Percentiles rank a stretch among this genome's conserved stretches.
These are phyloP conservation scores for Acronicta psi DNA, from an alignment of 2,888 invertebrate genomes.

Conservation along the genomic window DNA sequence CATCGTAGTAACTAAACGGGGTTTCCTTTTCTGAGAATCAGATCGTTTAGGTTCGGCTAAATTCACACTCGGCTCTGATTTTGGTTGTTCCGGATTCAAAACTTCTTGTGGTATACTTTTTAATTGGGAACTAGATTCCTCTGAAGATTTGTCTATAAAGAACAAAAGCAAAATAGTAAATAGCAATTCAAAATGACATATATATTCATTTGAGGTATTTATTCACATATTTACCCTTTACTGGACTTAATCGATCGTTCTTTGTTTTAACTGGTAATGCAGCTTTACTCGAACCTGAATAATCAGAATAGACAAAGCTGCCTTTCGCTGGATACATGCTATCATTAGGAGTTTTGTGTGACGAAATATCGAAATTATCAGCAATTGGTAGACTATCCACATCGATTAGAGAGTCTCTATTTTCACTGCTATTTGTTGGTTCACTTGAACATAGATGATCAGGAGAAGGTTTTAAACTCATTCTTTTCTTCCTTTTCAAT, in stretches of 20 bases:
- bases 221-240: constrained; percentile 32
- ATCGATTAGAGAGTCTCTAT: constrained; percentile 19
- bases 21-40: constrained; percentile 55
- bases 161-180: background rate
- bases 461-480: background rate
- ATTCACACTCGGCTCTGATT: constrained; percentile 25
- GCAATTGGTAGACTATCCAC: background rate
- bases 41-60: constrained; percentile 33
- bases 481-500: constrained; percentile 28
- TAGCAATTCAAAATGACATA: background rate
- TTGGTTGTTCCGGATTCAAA: constrained; percentile 55
- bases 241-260: constrained; percentile 15
- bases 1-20: constrained; percentile 60
- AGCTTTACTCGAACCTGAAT: constrained; percentile 53
- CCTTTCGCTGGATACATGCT: constrained; percentile 12
- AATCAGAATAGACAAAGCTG: constrained; percentile 40
- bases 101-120: constrained; percentile 67
- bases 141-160: constrained; percentile 22
- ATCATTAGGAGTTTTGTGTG: constrained; percentile 5
- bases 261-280: constrained; percentile 17
- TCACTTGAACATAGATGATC: constrained; percentile 9
- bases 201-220: background rate
- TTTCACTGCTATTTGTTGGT: constrained; percentile 3
- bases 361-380: constrained; percentile 8
- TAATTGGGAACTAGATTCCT: constrained; percentile 49